Conservation (phyloP, 2,797 vertebrate genomes). For the Crossoptilon crossoptilon region DNA sequence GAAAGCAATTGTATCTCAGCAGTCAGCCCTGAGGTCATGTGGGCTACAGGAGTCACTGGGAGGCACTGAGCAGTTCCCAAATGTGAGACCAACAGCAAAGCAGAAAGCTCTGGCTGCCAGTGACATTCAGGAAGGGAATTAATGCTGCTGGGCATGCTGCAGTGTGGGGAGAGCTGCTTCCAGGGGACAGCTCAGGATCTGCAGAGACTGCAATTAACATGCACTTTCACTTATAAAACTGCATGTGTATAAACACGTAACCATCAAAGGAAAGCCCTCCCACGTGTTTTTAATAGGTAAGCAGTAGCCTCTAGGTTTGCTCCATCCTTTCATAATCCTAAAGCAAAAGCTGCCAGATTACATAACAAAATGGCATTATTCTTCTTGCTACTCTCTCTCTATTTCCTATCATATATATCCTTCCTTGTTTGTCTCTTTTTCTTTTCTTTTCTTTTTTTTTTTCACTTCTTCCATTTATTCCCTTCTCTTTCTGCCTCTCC, state of each 20-base stretch:
- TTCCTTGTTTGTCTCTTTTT: neutral
- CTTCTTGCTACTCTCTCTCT: neutral
- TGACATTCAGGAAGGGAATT: rapidly evolving
- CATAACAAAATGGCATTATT: neutral
- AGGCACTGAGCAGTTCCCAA: neutral
- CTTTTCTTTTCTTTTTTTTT: neutral
- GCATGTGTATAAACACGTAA: too few relatives aligned
- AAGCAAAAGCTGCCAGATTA: neutral
- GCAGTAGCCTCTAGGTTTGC: neutral
- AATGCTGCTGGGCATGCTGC: neutral
- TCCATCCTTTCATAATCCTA: neutral
- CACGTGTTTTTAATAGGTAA: neutral
- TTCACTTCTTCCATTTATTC: neutral
- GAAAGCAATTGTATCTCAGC: neutral
- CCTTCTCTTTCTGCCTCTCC: neutral
- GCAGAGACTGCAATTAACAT: neutral
- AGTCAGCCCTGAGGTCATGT: rapidly evolving
- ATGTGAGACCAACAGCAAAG: neutral
- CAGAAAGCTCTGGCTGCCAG: neutral
- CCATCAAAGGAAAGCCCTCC: neutral
- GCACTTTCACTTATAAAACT: neutral
- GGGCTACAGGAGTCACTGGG: rapidly evolving
- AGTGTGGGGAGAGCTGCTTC: neutral
- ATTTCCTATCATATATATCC: neutral
- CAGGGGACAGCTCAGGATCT: neutral